Base-by-base conservation (phyloP, 2,113 vertebrate species). In the Burhinus bistriatus region DNA sequence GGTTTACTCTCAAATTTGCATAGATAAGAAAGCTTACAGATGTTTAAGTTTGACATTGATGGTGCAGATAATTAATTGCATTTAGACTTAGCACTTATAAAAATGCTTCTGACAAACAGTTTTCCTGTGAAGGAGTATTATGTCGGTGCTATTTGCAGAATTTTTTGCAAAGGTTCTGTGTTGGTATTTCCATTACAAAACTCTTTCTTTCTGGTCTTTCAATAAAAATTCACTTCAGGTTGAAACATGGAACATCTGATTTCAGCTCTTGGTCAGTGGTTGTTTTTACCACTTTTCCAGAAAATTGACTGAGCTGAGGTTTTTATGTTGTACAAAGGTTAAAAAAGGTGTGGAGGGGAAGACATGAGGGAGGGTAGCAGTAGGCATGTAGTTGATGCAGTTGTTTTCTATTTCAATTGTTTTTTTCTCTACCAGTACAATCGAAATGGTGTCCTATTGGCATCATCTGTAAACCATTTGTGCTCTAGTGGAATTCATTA, bases 271-370 rank as follows among this genome's bases (percentile, higher is more conserved):
- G 82, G 58, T 75, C 69, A 91, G 91, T 58, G 45, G 21, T 52
- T 93, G 76, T 76, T 98, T 97, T 95, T 89, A 95, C 38, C 83
- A 95, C 44, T 90, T 97, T 97, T 95, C 49, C 79, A 92, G 77
- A 76, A 97, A 89, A 94, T 91, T 94, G 95, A 78, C 79, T 93
- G 89, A 97, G 64, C 81, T 87, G 52, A 81, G 23, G 18, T 90
- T 98, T 91, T 93, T 93, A 11, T 92, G 55, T 90, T 93, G 55
- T 94, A 76, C 90, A 72, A 89, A 90, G 90, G 36, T 88, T 95
- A 82, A 87, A 70, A 94, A 95, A 95, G 34, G 44, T 83, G 29
- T 58, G 19, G 36, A 77, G 21, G 23, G 44, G 26, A 47, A 27
- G 52, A 88, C 62, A 52, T n/a, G n/a, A 83, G 34, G 13, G 30